Percentiles rank a stretch among this genome's conserved stretches.
Evolutionary conservation across 2,888 invertebrate genomes (phyloP).

Genomic region (Trissonchulus sp.): DNA sequence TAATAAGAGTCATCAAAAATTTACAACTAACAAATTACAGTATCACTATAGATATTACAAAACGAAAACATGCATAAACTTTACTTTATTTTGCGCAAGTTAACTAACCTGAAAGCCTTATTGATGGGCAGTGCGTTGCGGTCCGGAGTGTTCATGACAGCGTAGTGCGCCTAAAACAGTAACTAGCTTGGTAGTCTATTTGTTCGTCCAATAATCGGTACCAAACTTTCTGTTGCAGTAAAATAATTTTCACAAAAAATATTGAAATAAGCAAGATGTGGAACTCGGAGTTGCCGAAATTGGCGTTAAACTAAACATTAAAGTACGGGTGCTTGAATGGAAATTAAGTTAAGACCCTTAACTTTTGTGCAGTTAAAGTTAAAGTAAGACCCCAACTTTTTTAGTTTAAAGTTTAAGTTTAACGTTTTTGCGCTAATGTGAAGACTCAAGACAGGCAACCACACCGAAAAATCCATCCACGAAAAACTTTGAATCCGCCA

Average conservation of each 20-base stretch:
- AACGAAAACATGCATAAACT: background rate
- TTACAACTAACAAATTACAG: slow-evolving; percentile 31
- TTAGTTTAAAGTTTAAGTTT: too few species aligned
- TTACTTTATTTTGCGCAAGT: background rate
- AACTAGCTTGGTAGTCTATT: slow-evolving; percentile 25
- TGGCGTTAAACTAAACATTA: background rate
- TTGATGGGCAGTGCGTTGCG: slow-evolving; percentile 85
- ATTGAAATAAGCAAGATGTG: background rate
- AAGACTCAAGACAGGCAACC: too few species aligned
- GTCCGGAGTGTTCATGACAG: slow-evolving; percentile 90
- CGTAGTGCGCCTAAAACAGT: slow-evolving; percentile 70
- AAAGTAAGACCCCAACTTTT: too few species aligned
- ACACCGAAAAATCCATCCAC: too few species aligned
- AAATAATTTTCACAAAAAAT: too few species aligned
- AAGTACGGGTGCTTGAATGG: too few species aligned
- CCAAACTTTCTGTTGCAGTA: too few species aligned
- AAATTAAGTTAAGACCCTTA: too few species aligned
- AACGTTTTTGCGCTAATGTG: too few species aligned
- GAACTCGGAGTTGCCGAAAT: background rate
- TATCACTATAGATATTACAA: background rate
- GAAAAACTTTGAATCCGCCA: too few species aligned
- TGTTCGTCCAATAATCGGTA: slow-evolving; percentile 20
- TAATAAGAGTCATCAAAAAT: slow-evolving; percentile 75
- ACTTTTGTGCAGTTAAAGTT: too few species aligned
- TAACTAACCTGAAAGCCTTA: slow-evolving; percentile 67